A percentile compares a stretch with the other conserved stretches of the same genome.
Evolutionary conservation across 2,888 invertebrate genomes (phyloP).

Genomic region (Oithona nana): DNA sequence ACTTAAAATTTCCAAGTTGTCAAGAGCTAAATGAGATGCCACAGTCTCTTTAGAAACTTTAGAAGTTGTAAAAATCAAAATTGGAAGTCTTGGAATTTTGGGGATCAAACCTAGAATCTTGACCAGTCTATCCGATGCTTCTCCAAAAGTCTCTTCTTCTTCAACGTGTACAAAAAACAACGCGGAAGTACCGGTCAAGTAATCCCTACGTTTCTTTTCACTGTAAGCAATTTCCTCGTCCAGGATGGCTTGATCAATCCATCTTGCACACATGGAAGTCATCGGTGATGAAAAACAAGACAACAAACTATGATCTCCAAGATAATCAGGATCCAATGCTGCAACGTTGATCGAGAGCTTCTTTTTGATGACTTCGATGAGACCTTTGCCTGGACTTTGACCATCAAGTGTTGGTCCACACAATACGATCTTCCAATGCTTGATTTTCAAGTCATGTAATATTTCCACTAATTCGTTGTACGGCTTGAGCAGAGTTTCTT

Average conservation of each 20-base stretch:
- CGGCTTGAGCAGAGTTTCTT: not conserved
- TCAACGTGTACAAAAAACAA: slow-evolving; percentile 4
- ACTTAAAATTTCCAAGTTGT: too few species aligned
- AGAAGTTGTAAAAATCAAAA: not conserved
- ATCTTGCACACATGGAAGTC: not conserved
- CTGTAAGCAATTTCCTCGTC: not conserved
- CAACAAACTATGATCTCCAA: not conserved
- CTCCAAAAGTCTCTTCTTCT: not conserved
- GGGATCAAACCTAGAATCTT: not conserved
- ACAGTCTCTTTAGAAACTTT: not conserved
- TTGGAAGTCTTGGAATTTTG: not conserved
- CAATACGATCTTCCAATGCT: not conserved
- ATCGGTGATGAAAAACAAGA: not conserved
- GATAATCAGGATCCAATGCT: not conserved
- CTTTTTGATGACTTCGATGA: slow-evolving; percentile 10
- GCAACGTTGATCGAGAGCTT: not conserved
- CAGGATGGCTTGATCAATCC: not conserved
- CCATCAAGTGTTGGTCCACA: not conserved
- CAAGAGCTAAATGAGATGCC: too few species aligned
- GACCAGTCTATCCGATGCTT: not conserved
- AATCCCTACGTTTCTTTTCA: not conserved
- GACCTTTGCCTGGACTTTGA: not conserved
- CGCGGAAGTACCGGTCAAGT: slow-evolving; percentile 9
- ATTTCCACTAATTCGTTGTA: not conserved
- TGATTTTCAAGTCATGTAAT: not conserved